Percentiles rank a stretch among this genome's conserved stretches.
Evolutionary conservation across 2,797 vertebrate species (phyloP).

Genomic region (Hipposideros larvatus): DNA sequence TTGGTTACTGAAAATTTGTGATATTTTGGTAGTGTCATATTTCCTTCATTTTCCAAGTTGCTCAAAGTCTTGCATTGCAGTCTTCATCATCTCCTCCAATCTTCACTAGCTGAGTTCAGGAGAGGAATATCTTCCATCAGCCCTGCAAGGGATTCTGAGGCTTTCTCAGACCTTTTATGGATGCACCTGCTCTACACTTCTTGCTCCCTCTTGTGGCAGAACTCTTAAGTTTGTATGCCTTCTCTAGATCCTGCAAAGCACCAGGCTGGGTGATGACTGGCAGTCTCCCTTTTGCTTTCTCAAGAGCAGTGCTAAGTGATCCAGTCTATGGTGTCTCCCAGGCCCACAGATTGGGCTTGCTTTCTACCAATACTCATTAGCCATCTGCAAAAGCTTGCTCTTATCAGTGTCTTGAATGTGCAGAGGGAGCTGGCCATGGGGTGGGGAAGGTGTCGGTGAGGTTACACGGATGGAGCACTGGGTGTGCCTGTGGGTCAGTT

Average conservation of each 20-base stretch:
- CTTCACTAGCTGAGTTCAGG: background rate
- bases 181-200: background rate
- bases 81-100: background rate
- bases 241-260: background rate
- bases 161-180: background rate
- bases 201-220: background rate
- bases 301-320: background rate
- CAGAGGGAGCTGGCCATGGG: background rate
- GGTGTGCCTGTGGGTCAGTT: no score
- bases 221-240: background rate
- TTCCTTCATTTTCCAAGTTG: background rate
- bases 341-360: background rate
- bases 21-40: background rate
- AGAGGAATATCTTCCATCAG: background rate
- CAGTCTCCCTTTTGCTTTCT: background rate
- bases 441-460: background rate
- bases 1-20: background rate
- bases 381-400: background rate
- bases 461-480: background rate
- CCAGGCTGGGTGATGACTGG: background rate
- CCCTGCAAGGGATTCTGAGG: background rate
- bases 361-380: background rate
- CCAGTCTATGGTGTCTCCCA: background rate
- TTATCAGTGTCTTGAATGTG: background rate
- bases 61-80: background rate